Base-by-base conservation (phyloP, 2,113 vertebrate species). In the Fulmarus glacialis region DNA sequence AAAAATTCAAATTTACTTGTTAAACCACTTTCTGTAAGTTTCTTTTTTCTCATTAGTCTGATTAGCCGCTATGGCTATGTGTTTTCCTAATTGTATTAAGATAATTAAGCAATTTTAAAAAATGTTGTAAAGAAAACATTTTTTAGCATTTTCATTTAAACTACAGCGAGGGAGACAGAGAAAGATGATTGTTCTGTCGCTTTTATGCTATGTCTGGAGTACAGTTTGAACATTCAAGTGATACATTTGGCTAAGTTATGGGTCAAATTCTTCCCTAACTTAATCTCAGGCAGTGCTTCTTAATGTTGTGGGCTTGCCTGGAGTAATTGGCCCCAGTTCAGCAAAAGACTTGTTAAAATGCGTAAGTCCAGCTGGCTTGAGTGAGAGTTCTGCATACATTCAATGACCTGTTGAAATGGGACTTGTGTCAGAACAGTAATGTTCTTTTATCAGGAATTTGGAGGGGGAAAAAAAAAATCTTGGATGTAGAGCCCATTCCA, bases 91-190 rank as follows among this genome's bases (percentile, higher is more conserved):
- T 88, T 74, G 26, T 95, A 70, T 93, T 96, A 97, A 93, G 48
- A 89, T 93, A 89, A 83, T 89, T 71, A 98, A 98, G 90, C 15
- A 1, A 59, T 73, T 95, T 96, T 87, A 4, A 60, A 89, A 97
- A 98, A 95, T 98, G 78, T 96, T 97, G 87, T 95, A 97, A 95
- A 80, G 77, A 82, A 95, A 93, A 75, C 42, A 67, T 70, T 96
- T 94, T 96, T 97, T 88, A 97, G 95, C 53, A 81, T 95, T 97
- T 94, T 91, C 27, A 89, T 96, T 97, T 98, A 97, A 98, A 97
- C 73, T 83, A 58, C 36, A 70, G 19, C 48, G 62, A 87, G 29
- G 67, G 85, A 78, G 71, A 96, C 78, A 96, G 72, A 95, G 93
- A 60, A 87, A 95, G 89, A 96, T 87, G 26, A 52, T 95, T 88